Evolutionary conservation across 2,797 vertebrate species (phyloP), one percentile per base, ranked within the genome.

Genomic region (Gymnothorax javanicus): DNA sequence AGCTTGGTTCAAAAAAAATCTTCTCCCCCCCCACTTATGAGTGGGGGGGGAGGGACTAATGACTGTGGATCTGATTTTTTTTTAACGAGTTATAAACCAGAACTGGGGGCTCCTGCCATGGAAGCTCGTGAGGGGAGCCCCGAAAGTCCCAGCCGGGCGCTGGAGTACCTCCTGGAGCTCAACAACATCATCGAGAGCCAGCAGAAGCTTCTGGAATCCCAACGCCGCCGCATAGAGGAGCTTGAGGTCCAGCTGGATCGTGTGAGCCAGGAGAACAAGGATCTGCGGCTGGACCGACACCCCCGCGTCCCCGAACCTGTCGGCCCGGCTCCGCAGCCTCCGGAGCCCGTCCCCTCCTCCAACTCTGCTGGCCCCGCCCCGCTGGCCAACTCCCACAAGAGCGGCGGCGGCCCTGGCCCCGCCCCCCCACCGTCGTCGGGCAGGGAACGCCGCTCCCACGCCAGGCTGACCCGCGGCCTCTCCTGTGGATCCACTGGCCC

Each of bases 131-230:
- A 91, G 86, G 93, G 92, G 20, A 93, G 92, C 89, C 96, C 96
- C 12, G 97, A 98, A 84, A 97, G 96, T 93, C 97, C 97, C 0
- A 98, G 96, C 94, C 94, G 97, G 91, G 97, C 97, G 0, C 97
- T 98, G 93, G 97, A 97, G 93, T 98, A 98, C 91, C 97, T 98
- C 81, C 96, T 98, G 87, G 97, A 98, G 91, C 97, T 98, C 91
- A 98, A 98, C 94, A 97, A 98, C 94, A 98, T 98, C 91, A 98
- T 98, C 0, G 97, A 98, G 94, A 97, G 95, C 94, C 97, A 98
- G 94, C 97, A 98, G 95, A 97, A 97, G 93, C 97, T 98, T 91
- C 94, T 98, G 57, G 97, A 98, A 91, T 97, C 96, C 0, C 97
- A 98, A 92, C 93, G 97, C 57, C 95, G 96, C 86, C 95, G 97